These are phyloP conservation scores for Zaprionus davidi DNA, from an alignment of 1,140 invertebrate species.

Conservation along the genomic window DNA sequence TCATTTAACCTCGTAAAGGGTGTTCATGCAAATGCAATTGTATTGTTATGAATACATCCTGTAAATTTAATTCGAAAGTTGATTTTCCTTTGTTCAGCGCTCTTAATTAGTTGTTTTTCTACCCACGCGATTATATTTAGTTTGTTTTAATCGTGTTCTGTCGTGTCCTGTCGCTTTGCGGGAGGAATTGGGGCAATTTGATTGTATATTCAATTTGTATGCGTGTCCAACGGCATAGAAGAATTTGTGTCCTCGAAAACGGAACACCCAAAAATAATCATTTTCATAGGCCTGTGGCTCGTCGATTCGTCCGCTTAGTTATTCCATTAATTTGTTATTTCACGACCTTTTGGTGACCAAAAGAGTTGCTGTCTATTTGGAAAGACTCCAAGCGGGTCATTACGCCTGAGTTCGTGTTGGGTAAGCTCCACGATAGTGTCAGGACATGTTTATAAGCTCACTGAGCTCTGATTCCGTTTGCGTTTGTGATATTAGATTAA, in stretches of 20 bases:
- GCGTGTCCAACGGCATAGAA: not conserved
- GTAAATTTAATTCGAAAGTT: conserved; percentile 58
- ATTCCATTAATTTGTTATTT: conserved; percentile 28
- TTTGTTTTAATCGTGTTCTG: not conserved
- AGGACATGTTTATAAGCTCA: too few species aligned
- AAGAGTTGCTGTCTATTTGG: not conserved
- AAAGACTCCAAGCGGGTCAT: too few species aligned
- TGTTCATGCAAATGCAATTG: not conserved
- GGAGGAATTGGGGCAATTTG: not conserved
- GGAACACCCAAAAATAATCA: not conserved
- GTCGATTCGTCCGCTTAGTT: conserved; percentile 4
- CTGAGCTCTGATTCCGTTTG: not conserved
- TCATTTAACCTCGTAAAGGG: not conserved
- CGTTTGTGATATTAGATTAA: not conserved
- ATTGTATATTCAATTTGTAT: conserved; percentile 10
- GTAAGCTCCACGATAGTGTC: not conserved
- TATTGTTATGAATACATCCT: conserved; percentile 18
- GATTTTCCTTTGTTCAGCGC: conserved; percentile 35
- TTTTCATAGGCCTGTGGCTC: not conserved
- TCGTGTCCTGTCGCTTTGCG: not conserved
- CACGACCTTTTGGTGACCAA: not conserved
- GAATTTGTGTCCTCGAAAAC: not conserved
- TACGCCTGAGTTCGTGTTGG: not conserved
- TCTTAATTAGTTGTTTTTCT: conserved; percentile 20
- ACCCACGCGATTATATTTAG: not conserved